Base-by-base conservation (phyloP, 2,797 vertebrate species). In the Alosa sapidissima region DNA sequence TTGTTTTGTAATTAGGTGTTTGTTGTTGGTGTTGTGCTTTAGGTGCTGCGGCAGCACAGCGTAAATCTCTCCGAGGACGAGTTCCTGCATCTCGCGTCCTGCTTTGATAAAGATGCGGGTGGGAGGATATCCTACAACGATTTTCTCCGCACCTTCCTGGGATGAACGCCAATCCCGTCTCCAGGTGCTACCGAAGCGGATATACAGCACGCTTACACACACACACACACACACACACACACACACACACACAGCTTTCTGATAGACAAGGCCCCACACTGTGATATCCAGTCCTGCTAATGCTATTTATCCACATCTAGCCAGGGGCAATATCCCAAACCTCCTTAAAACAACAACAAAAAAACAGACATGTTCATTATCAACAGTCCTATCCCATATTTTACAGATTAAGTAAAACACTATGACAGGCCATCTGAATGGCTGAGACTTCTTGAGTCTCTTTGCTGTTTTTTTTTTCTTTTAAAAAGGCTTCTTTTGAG, bases 81-180 rank as follows among this genome's bases (percentile, higher is more conserved):
- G 72, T 91, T 96, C 86, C 94, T 95, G 89, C 93, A 93, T 36
- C 88, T 96, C 85, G 91, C 92, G 47, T 93, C 94, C 85, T 93
- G 93, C 83, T 94, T 91, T 1, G 95, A 96, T 87, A 94, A 91
- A 91, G 84, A 84, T 0, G 88, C 94, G n/a, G 90, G 93, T 10
- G 93, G 93, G 54, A 92, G 90, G 88, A 92, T 95, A 88, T 90
- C 90, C 87, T 95, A 92, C 91, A 93, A 95, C 47, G 93, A 93
- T 91, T 96, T 96, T 91, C 92, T 97, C 8, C 82, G 41, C 51
- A 92, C 88, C 0, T 96, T 96, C 84, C 87, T 96, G 36, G 90
- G 89, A 65, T 90, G 87, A 89, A 72, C 0, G 55, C 33, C 55
- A 33, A 47, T 55, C 68, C 13, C 6, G 45, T 10, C 21, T 9